Base-by-base conservation (phyloP, 2,113 vertebrate species). In the Nesoenas mayeri region DNA sequence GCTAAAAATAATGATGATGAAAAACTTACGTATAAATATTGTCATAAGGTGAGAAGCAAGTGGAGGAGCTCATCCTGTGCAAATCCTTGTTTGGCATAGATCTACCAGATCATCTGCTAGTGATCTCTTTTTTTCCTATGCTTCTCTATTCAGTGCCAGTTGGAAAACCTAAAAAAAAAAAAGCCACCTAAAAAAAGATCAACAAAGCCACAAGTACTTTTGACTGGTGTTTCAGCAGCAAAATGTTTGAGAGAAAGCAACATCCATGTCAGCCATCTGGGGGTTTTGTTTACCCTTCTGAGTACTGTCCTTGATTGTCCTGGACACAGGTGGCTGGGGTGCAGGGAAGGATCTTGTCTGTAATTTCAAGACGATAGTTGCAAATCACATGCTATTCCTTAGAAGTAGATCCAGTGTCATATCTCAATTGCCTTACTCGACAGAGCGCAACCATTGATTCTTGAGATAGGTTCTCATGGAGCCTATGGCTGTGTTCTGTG, bases 61-160 rank as follows among this genome's bases (percentile, higher is more conserved):
- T 95, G 96, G 90, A 96, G 96, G 90, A 96, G 88, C 91, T 98
- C 95, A 96, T 95, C 96, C 88, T 78, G 77, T 90, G 94, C 53
- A 91, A 93, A 81, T 72, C 67, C 67, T 38, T 47, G 81, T 70
- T 91, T 98, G 97, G 94, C 93, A 94, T 54, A 25, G 26, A 28
- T 67, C 53, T 80, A 44, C 53, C 34, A 17, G 8, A 74, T 66
- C 11, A 18, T 60, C 44, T 97, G 97, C 95, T 96, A 97, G 88
- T 58, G 80, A 12, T 56, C 88, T 84, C 88, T 83, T 62, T 85
- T 91, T 40, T 53, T 28, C 28, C 17, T 36, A 3, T 81, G 84
- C 60, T 95, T 88, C 51, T 81, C 48, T 44, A 22, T 79, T 79
- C 67, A 50, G n/a, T 95, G 96, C 89, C 96, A 97, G 78, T 93